A percentile compares a stretch with the other conserved stretches of the same genome.
Evolutionary conservation across 2,888 invertebrate species (phyloP).

Genomic region (Conchocele bisecta): DNA sequence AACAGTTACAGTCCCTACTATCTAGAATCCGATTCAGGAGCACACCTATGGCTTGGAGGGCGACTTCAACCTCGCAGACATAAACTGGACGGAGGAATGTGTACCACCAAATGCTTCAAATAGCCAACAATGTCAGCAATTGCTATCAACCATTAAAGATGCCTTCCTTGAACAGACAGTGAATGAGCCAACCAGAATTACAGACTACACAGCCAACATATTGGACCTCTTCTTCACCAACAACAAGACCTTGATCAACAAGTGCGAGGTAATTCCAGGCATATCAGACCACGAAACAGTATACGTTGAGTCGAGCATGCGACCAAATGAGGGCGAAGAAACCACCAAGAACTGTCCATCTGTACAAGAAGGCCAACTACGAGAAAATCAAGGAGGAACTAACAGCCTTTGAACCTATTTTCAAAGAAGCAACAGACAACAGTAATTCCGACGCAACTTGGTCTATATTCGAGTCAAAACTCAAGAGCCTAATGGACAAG

Average conservation of each 20-base stretch:
- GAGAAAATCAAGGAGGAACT: not conserved
- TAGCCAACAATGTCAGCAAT: not conserved
- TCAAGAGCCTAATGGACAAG: conserved; percentile 6
- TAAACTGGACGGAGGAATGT: conserved; percentile 13
- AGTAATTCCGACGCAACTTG: not conserved
- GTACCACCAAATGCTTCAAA: not conserved
- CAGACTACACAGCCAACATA: not conserved
- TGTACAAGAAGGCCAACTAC: not conserved
- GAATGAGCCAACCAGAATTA: not conserved
- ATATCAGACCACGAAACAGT: conserved; percentile 8
- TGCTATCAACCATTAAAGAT: not conserved
- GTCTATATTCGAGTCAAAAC: not conserved
- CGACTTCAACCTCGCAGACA: conserved; percentile 25
- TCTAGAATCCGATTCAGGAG: not conserved
- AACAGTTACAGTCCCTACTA: not conserved
- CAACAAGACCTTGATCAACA: conserved; percentile 2
- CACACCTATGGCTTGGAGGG: conserved; percentile 27
- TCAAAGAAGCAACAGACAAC: too few species aligned
- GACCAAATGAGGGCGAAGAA: not conserved
- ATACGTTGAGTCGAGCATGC: not conserved
- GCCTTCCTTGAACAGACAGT: conserved; percentile 5
- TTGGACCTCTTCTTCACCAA: conserved; percentile 10
- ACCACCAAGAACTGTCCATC: not conserved
- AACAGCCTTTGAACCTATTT: not conserved
- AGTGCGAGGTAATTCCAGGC: not conserved